A percentile compares a stretch with the other conserved stretches of the same genome.
These are phyloP conservation scores for Typhlichthys eigenmanni DNA, from an alignment of 2,797 vertebrate genomes.

Conservation along the genomic window DNA sequence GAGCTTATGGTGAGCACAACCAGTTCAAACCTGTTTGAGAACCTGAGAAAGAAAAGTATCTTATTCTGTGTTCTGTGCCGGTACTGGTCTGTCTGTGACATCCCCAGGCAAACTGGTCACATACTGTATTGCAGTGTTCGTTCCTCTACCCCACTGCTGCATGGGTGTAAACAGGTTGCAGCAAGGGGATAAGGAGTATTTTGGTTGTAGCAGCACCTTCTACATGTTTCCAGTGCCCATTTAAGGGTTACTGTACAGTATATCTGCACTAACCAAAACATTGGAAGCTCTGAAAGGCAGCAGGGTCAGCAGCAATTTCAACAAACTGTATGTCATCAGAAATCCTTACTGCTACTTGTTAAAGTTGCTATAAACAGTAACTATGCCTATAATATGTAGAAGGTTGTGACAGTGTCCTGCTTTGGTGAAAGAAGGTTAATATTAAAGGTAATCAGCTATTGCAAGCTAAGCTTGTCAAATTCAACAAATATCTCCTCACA, in stretches of 20 bases:
- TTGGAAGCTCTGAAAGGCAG: conserved; percentile 15
- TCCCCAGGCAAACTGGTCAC: conserved; percentile 26
- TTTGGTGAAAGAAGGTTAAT: background rate
- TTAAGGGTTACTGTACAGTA: conserved; percentile 50
- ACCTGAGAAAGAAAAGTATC: conserved; percentile 26
- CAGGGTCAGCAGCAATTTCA: conserved; percentile 23
- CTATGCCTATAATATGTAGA: background rate
- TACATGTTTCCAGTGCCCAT: conserved; percentile 10
- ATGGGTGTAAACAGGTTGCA: conserved; percentile 13
- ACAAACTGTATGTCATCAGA: conserved; percentile 17
- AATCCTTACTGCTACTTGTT: conserved; percentile 23
- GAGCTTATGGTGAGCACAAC: conserved; percentile 91
- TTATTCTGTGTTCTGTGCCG: background rate
- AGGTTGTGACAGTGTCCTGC: background rate
- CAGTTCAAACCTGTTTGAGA: conserved; percentile 45
- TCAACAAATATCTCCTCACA: too few relatives aligned
- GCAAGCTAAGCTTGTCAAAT: too few relatives aligned
- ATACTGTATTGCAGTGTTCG: conserved; percentile 46
- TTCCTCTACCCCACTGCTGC: conserved; percentile 14
- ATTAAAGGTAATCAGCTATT: background rate
- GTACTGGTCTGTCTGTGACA: conserved; percentile 6
- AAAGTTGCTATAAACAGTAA: conserved; percentile 25
- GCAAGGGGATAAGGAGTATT: conserved; percentile 13
- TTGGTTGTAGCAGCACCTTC: conserved; percentile 28
- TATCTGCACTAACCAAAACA: conserved; percentile 4